Conservation (phyloP, 2,113 vertebrate species). For the Nyctereutes procyonoides region DNA sequence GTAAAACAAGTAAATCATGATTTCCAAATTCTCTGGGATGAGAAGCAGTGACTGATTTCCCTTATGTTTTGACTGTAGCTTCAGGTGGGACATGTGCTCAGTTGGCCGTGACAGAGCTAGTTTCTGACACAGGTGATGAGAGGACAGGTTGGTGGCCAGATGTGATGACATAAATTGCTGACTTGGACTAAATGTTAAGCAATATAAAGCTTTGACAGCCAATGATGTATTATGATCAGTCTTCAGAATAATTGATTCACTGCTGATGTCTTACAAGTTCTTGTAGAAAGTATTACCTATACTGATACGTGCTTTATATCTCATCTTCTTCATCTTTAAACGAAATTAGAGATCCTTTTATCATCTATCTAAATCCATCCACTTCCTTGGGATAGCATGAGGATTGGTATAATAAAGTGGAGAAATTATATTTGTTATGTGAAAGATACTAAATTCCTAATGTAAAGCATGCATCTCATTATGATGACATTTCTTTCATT, state of each 20-base stretch:
- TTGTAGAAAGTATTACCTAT: not conserved
- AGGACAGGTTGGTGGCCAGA: not conserved
- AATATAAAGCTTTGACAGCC: not conserved
- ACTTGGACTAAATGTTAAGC: not conserved
- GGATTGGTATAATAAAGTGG: not conserved
- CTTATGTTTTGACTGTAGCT: not conserved
- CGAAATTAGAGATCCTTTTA: slow-evolving; percentile 37
- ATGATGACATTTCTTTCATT: not conserved
- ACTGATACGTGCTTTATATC: not conserved
- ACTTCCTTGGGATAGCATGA: not conserved
- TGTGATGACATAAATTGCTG: not conserved
- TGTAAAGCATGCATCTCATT: not conserved
- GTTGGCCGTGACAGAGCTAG: not conserved
- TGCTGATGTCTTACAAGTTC: not conserved
- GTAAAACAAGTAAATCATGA: not conserved
- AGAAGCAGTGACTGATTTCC: not conserved
- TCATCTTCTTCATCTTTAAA: not conserved
- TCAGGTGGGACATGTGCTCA: not conserved
- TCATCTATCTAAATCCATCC: not conserved
- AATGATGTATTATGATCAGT: not conserved
- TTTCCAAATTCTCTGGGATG: slow-evolving; percentile 16
- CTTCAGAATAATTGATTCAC: not conserved
- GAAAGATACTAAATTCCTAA: slow-evolving; percentile 45
- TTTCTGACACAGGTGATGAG: not conserved
- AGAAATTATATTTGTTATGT: not conserved